These are phyloP conservation scores for Zapus hudsonius DNA, from an alignment of 2,113 vertebrate species.

Conservation along the genomic window DNA sequence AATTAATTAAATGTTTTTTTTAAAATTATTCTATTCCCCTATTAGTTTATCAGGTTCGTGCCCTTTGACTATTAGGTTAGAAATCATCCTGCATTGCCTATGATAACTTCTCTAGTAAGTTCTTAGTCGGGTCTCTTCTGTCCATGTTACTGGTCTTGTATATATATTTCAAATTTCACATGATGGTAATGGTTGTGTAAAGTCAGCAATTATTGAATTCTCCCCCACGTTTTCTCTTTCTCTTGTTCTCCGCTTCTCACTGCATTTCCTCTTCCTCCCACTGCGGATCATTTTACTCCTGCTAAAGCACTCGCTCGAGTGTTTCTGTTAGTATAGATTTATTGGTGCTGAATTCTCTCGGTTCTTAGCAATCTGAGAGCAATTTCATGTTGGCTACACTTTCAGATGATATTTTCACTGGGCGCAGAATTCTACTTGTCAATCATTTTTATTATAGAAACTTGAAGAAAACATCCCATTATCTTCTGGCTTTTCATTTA, in stretches of 20 bases:
- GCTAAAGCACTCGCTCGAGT: not conserved
- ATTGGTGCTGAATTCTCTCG: not conserved
- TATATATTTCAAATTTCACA: not conserved
- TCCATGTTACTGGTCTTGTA: not conserved
- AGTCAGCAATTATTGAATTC: not conserved
- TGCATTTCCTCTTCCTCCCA: not conserved
- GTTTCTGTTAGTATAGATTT: not conserved
- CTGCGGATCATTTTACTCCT: not conserved
- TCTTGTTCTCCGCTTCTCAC: not conserved
- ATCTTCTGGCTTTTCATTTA: not conserved
- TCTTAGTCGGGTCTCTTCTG: too few species aligned
- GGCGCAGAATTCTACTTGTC: slow-evolving; percentile 6
- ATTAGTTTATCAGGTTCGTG: not conserved
- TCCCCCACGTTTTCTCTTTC: too few species aligned
- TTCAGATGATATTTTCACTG: not conserved
- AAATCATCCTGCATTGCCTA: too few species aligned
- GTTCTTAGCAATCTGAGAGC: not conserved
- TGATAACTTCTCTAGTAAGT: too few species aligned
- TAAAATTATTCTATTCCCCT: not conserved
- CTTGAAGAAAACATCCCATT: not conserved
- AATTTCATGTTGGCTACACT: slow-evolving; percentile 4
- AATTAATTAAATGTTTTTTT: not conserved
- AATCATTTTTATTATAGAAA: not conserved
- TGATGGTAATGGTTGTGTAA: not conserved
- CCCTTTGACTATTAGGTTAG: too few species aligned